phyloP scores from a whole-genome alignment of 2,888 invertebrate genomes.

The Scelioninae gen. 2 region DNA sequence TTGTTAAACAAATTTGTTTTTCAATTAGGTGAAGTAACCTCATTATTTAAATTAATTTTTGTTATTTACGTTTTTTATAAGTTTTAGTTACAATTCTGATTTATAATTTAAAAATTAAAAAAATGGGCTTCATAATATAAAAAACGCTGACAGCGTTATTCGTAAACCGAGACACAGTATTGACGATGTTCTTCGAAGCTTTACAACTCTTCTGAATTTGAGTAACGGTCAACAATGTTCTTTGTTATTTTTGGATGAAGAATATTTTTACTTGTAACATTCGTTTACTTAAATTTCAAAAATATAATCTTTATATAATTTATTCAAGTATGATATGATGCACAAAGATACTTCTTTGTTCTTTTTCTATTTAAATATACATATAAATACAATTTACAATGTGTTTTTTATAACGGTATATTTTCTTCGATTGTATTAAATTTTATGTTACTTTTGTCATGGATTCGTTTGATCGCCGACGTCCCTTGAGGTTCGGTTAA shows the following conservation, averaged over 20 bases:
- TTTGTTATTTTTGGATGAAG: constrained; percentile 31
- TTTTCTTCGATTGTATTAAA: no score
- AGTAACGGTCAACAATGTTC: constrained; percentile 22
- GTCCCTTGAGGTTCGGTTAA: no score
- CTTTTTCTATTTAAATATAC: no score
- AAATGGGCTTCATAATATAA: constrained; percentile 10
- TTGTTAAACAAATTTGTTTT: constrained; percentile 15
- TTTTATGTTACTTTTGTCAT: no score
- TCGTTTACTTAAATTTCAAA: no score
- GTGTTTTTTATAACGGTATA: no score
- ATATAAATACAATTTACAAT: no score
- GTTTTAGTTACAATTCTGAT: constrained; percentile 22
- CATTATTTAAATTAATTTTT: constrained; percentile 20
- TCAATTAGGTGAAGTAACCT: constrained; percentile 17
- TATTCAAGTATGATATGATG: no score
- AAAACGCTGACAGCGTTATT: not conserved
- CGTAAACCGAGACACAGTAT: constrained; percentile 15
- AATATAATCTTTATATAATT: no score
- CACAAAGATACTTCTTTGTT: no score
- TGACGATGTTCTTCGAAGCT: constrained; percentile 46
- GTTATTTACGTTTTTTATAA: constrained; percentile 15
- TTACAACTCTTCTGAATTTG: constrained; percentile 18
- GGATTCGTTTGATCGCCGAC: no score
- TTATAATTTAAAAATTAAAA: constrained; percentile 6
- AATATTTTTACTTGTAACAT: constrained; percentile 28